Conservation (phyloP, 1,140 invertebrate genomes). For the Ips typographus region DNA sequence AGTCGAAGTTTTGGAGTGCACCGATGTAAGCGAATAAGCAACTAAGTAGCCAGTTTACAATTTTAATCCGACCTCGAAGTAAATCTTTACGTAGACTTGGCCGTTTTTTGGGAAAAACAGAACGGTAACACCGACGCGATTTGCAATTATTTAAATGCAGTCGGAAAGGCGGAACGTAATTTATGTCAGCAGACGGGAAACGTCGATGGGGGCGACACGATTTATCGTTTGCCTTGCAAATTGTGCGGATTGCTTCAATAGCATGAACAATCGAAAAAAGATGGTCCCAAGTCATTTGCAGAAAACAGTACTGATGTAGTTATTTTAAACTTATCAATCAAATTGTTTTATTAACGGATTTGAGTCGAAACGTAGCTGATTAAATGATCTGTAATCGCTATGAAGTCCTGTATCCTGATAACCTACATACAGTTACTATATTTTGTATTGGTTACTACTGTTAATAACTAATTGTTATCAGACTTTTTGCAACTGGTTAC, state of each 20-base stretch:
- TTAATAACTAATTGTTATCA: too few relatives aligned
- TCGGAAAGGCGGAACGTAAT: constrained; percentile 8
- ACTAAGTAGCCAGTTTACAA: neutral
- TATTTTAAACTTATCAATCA: too few relatives aligned
- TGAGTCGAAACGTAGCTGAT: too few relatives aligned
- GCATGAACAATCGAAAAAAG: constrained; percentile 1
- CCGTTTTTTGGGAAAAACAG: neutral
- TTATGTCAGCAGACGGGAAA: constrained; percentile 18
- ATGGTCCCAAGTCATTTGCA: neutral
- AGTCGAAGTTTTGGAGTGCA: too few relatives aligned
- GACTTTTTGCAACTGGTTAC: too few relatives aligned
- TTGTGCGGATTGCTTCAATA: constrained; percentile 18
- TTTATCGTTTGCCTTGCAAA: constrained; percentile 26
- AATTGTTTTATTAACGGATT: too few relatives aligned
- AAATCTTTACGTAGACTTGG: neutral
- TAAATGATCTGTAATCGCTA: too few relatives aligned
- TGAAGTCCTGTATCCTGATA: too few relatives aligned
- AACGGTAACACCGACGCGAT: neutral
- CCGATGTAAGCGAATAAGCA: neutral
- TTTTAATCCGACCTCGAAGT: neutral
- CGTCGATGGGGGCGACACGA: constrained; percentile 20
- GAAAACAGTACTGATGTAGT: too few relatives aligned
- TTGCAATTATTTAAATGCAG: constrained; percentile 27
- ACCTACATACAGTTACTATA: too few relatives aligned
- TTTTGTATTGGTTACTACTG: too few relatives aligned